These are phyloP conservation scores for Crenichthys baileyi DNA, from an alignment of 2,797 vertebrate genomes.

Conservation along the genomic window DNA sequence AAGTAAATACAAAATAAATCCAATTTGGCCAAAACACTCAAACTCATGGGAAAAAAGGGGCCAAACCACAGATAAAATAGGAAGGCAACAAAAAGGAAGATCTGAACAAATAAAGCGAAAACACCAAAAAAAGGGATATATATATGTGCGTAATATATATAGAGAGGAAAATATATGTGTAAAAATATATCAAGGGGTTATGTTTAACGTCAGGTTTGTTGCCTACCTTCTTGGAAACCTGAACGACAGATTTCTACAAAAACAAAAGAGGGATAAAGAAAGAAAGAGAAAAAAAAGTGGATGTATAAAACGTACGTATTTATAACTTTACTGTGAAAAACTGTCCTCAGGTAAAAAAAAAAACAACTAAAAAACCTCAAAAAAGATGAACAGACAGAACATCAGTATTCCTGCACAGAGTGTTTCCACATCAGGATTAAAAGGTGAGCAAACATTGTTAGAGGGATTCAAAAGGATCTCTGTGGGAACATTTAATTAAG, in stretches of 20 bases:
- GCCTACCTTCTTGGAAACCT: slow-evolving; percentile 99
- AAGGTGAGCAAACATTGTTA: slow-evolving; percentile 25
- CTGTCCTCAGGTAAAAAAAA: slow-evolving; percentile 33
- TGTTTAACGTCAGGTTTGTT: slow-evolving; percentile 80
- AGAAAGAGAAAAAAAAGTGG: slow-evolving; percentile 75
- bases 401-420: slow-evolving; percentile 3
- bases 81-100: slow-evolving; percentile 69
- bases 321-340: slow-evolving; percentile 52
- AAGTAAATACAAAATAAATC: slow-evolving; percentile 20
- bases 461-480: slow-evolving; percentile 32
- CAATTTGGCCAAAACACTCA: slow-evolving; percentile 54
- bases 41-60: slow-evolving; percentile 35
- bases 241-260: slow-evolving; percentile 98
- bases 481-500: slow-evolving; percentile 29
- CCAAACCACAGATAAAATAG: slow-evolving; percentile 70
- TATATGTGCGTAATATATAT: slow-evolving; percentile 72
- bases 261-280: slow-evolving; percentile 83
- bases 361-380: slow-evolving; percentile 24
- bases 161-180: slow-evolving; percentile 65
- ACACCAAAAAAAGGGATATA: slow-evolving; percentile 73
- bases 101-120: slow-evolving; percentile 74
- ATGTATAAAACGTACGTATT: slow-evolving; percentile 74
- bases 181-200: slow-evolving; percentile 74
- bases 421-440: slow-evolving; percentile 27
- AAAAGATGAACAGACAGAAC: slow-evolving; percentile 25